Evolutionary conservation across 2,888 invertebrate species (phyloP).

Genomic region (Hylaea fasciaria): DNA sequence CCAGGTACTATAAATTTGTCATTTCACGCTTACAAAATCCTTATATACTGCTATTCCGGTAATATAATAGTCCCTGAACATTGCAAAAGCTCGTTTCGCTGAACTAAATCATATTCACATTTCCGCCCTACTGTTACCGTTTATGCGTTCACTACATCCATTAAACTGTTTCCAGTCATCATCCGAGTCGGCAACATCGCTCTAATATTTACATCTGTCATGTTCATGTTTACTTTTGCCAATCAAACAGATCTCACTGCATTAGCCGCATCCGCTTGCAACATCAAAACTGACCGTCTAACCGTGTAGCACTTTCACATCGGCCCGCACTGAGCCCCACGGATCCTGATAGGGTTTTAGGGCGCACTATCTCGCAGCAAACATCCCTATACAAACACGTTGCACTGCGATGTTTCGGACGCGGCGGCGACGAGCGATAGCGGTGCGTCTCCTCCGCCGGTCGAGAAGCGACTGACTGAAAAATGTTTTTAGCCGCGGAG

Average conservation of each 20-base stretch:
- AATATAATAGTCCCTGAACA: slow-evolving; percentile 24
- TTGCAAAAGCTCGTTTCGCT: slow-evolving; percentile 42
- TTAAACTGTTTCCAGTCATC: slow-evolving; percentile 67
- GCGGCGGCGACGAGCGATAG: slow-evolving; percentile 62
- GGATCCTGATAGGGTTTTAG: slow-evolving; percentile 69
- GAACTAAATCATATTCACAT: slow-evolving; percentile 71
- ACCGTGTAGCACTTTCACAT: slow-evolving; percentile 66
- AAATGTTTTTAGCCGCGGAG: slow-evolving; percentile 80
- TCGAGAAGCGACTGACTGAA: slow-evolving; percentile 79
- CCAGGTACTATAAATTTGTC: no score
- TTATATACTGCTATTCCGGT: slow-evolving; percentile 23
- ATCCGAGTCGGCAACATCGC: slow-evolving; percentile 59
- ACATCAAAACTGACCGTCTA: slow-evolving; percentile 68
- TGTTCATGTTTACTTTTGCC: slow-evolving; percentile 75
- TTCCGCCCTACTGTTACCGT: slow-evolving; percentile 66
- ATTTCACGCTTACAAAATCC: slow-evolving; percentile 1
- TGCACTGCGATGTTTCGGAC: slow-evolving; percentile 73
- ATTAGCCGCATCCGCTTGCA: slow-evolving; percentile 69
- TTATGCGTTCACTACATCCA: slow-evolving; percentile 61
- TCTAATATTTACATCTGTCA: slow-evolving; percentile 69
- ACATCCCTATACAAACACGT: slow-evolving; percentile 77
- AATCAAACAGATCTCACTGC: slow-evolving; percentile 75
- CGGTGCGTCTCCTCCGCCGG: slow-evolving; percentile 69
- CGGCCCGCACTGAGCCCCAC: slow-evolving; percentile 60
- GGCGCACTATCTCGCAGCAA: slow-evolving; percentile 77